Evolutionary conservation across 1,140 invertebrate genomes (phyloP), one percentile per base, ranked within the genome.

Genomic region (Harpegnathos saltator): DNA sequence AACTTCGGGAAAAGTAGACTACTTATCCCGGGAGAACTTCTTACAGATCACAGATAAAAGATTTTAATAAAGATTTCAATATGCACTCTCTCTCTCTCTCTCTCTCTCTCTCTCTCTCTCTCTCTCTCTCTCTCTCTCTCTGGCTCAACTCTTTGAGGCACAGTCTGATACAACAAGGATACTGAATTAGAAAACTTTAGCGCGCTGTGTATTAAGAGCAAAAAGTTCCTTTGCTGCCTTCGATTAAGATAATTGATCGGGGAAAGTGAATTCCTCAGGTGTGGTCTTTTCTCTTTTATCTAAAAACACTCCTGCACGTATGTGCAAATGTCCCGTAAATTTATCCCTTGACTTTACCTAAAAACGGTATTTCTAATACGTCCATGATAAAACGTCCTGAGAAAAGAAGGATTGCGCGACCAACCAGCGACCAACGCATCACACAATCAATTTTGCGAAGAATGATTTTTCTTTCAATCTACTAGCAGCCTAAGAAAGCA

Each of bases 41-140:
- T 50, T 48, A 59, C 15, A 26, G 62, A 80, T 80, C 61, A n/a
- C n/a, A 68, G 74, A 89, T 88, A 89, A 89, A 89, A 81, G 80
- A 82, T 81, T 85, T 89, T 83, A 89, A 89, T 85, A 85, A 84
- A 85, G 59, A 83, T 82, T 88, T 85, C 86, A 59, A 80, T 78
- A 50, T 52, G 5, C 59, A 33, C 50, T 24, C 50, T n/a, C n/a
- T n/a, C n/a, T n/a, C n/a, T n/a, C n/a, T n/a, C n/a, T n/a, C n/a
- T n/a, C n/a, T n/a, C n/a, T n/a, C n/a, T n/a, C n/a, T n/a, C n/a
- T n/a, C n/a, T n/a, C n/a, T n/a, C n/a, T n/a, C n/a, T n/a, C n/a
- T n/a, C n/a, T n/a, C n/a, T n/a, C n/a, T n/a, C n/a, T n/a, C n/a
- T n/a, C n/a, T n/a, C n/a, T n/a, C n/a, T n/a, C n/a, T 24, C 1